Base-by-base conservation (phyloP, 2,888 invertebrate genomes). In the Eristalis intricaria region DNA sequence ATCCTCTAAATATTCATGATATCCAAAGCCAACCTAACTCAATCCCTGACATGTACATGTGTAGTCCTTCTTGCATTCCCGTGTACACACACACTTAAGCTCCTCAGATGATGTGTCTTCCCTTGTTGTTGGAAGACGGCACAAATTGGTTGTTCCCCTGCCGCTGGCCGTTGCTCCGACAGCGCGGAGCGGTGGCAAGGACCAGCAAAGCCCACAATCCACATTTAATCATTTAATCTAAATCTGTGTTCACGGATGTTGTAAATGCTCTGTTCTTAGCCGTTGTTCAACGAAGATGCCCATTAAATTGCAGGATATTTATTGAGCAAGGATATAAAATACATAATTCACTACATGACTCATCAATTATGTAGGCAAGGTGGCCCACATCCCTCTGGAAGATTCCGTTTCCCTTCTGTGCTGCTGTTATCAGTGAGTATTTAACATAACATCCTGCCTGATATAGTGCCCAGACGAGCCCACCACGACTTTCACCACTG, bases 281-380 rank as follows among this genome's bases (percentile, higher is more conserved):
- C 83, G 74, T 73, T 86, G 74, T 73, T 78, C 75, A 71, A 78
- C 65, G 70, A 71, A 86, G 78, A 86, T 78, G 40, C 70, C 40
- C 78, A 86, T 78, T 82, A 82, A 86, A 82, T 83, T 86, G 71
- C 75, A 79, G 86, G 82, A 86, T 79, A 86, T 86, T 86, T 86
- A 86, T 86, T 82, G 68, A 82, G 61, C 63, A 58, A 70, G 82
- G 82, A 82, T 78, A 86, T 83, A 83, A 83, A 86, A 83, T 86
- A 86, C 86, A 86, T 83, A 86, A 86, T 82, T 83, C 86, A 86
- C 82, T 79, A 86, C 86, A 86, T 69, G 82, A 79, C 78, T 86
- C 78, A 86, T 82, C 86, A 86, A 86, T 86, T 86, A 86, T 86
- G 86, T 86, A 86, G 74, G 86, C 78, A 86, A 86, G 82, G 82